Percentiles rank a stretch among this genome's conserved stretches.
Evolutionary conservation across 1,140 invertebrate species (phyloP).

Genomic region (Aphaenogaster floridana): DNA sequence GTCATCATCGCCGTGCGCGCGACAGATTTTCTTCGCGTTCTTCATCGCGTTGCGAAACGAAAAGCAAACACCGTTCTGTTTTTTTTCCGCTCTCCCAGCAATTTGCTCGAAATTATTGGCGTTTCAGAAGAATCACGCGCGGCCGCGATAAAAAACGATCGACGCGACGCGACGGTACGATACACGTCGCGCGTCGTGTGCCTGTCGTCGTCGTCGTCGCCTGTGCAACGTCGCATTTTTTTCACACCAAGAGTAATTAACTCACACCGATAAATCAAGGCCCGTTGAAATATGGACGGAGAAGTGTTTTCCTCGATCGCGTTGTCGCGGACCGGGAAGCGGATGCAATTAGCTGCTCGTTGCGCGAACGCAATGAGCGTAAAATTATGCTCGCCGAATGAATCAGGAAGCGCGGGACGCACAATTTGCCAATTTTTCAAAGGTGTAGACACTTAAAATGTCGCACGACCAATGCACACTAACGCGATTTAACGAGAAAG

Average conservation of each 20-base stretch:
- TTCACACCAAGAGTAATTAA: slow-evolving; percentile 3
- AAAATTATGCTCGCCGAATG: slow-evolving; percentile 14
- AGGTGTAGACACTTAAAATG: slow-evolving; percentile 11
- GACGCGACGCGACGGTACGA: neutral
- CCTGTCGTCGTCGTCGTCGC: neutral
- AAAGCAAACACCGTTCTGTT: neutral
- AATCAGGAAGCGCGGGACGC: neutral
- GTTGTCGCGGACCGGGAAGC: neutral
- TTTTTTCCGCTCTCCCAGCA: neutral
- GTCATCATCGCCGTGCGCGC: neutral
- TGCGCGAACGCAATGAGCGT: slow-evolving; percentile 12
- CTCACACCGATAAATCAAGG: slow-evolving; percentile 15
- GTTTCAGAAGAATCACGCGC: neutral
- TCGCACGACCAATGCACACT: neutral
- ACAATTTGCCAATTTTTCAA: slow-evolving; percentile 34
- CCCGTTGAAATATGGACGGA: neutral
- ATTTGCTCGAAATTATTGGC: slow-evolving; percentile 28
- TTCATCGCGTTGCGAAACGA: neutral
- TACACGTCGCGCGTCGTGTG: neutral
- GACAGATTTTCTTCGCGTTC: slow-evolving; percentile 5
- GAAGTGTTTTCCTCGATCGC: slow-evolving; percentile 22
- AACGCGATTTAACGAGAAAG: slow-evolving; percentile 8
- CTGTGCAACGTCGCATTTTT: neutral
- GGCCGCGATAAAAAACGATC: slow-evolving; percentile 11
- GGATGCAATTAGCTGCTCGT: slow-evolving; percentile 41